Base-by-base conservation (phyloP, 2,888 invertebrate species). In the Drepana falcataria region DNA sequence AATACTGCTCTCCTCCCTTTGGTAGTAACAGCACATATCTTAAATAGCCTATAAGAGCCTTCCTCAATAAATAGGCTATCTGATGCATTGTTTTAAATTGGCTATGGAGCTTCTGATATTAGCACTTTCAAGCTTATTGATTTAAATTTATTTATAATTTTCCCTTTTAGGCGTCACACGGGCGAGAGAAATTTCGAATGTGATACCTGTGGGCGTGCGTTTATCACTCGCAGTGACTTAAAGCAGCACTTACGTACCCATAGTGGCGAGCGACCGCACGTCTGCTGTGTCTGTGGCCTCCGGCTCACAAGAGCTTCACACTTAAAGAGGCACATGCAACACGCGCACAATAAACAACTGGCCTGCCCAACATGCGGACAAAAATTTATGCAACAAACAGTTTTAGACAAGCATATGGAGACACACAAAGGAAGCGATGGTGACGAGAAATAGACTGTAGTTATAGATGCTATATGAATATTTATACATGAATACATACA, bases 181-280 rank as follows among this genome's bases (percentile, higher is more conserved):
- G 91, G 91, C 0, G 91, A 91, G 61, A 90, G 86, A 59, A 90
- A 87, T 47, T 90, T 81, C 53, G 86, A 85, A 57, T 92, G 92
- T 40, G 77, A 79, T 37, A 78, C 74, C 0, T 92, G 92, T 54
- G 69, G 75, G 4, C 77, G 81, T 4, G 84, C 87, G 0, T 92
- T 92, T 57, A 90, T 91, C 48, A 87, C 88, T 0, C 80, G 85
- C 35, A 83, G 89, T 51, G 90, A 90, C 59, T 65, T 92, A n/a
- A 91, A 86, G 52, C 85, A 86, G 60, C 92, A 92, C 55, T 51
- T 83, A 2, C 61, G 79, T 4, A 86, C 77, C 0, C 92, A 92
- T 60, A 81, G 80, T 0, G 90, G 88, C 0, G 86, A 84, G 44
- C 71, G 82, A 48, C 83, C 85, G 0, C 85, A 87, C 49, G 81